phyloP scores from a whole-genome alignment of 92 coral and sea anemone species.

The Phymanthus crucifer region DNA sequence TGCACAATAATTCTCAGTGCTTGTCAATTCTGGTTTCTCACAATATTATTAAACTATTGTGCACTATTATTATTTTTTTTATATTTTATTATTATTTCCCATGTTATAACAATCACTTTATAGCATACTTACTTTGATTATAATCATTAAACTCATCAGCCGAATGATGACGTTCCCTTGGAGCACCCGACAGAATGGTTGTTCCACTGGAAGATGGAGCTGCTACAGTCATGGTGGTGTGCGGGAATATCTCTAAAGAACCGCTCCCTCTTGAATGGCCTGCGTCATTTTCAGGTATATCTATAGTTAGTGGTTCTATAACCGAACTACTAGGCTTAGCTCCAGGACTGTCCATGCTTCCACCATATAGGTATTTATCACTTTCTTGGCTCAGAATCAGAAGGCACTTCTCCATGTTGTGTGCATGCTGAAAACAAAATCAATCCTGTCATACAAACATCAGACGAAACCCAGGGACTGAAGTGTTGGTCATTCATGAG shows the following conservation, averaged over 20 bases:
- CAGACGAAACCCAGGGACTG: too few species aligned
- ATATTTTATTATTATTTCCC: too few species aligned
- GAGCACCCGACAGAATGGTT: constrained; percentile 32
- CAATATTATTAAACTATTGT: too few species aligned
- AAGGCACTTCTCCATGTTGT: constrained; percentile 50
- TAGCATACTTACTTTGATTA: constrained; percentile 9
- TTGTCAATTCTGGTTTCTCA: too few species aligned
- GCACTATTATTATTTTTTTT: not conserved
- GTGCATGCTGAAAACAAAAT: constrained; percentile 50
- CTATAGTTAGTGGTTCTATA: constrained; percentile 53
- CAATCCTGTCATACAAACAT: not conserved
- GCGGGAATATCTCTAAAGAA: constrained; percentile 27
- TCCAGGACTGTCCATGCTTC: constrained; percentile 25
- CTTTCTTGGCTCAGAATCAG: constrained; percentile 54
- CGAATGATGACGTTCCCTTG: constrained; percentile 41
- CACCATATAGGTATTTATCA: constrained; percentile 56
- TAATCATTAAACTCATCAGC: constrained; percentile 37
- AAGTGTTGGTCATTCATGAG: too few species aligned
- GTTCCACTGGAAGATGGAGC: constrained; percentile 39
- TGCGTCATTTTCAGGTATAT: constrained; percentile 45
- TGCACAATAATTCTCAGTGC: too few species aligned
- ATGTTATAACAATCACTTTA: not conserved
- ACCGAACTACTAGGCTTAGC: constrained; percentile 25
- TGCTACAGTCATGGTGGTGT: constrained; percentile 49
- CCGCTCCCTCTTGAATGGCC: not conserved